phyloP scores from a whole-genome alignment of 2,888 invertebrate species.

The Tinea semifulvella region DNA sequence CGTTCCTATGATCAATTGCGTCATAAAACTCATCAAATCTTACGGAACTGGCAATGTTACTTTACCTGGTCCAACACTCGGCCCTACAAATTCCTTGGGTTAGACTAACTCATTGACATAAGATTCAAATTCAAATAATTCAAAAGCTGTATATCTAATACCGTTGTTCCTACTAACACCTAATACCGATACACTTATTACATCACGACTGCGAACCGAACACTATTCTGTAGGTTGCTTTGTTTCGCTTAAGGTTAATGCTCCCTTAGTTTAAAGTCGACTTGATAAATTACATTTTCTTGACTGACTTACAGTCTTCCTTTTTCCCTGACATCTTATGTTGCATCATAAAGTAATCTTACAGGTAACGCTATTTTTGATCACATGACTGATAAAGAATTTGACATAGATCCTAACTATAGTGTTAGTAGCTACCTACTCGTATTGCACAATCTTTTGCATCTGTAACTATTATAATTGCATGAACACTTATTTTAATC shows the following conservation, averaged over 20 bases:
- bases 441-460: neutral
- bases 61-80: neutral
- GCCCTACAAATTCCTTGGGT: too few relatives aligned
- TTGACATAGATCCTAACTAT: conserved; percentile 1
- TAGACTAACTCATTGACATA: neutral
- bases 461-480: conserved; percentile 1
- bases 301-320: neutral
- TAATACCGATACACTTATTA: neutral
- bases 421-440: neutral
- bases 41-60: conserved; percentile 1
- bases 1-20: neutral
- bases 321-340: neutral
- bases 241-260: conserved; percentile 1
- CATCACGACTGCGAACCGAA: neutral
- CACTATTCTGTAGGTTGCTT: neutral
- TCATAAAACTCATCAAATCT: neutral
- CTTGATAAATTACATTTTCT: neutral
- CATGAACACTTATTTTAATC: neutral
- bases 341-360: neutral
- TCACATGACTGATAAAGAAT: conserved; percentile 3
- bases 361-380: neutral
- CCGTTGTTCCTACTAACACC: neutral
- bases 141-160: neutral
- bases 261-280: neutral
- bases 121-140: too few relatives aligned